Evolutionary conservation across 2,113 vertebrate species (phyloP).

Genomic region (Camarhynchus parvulus): DNA sequence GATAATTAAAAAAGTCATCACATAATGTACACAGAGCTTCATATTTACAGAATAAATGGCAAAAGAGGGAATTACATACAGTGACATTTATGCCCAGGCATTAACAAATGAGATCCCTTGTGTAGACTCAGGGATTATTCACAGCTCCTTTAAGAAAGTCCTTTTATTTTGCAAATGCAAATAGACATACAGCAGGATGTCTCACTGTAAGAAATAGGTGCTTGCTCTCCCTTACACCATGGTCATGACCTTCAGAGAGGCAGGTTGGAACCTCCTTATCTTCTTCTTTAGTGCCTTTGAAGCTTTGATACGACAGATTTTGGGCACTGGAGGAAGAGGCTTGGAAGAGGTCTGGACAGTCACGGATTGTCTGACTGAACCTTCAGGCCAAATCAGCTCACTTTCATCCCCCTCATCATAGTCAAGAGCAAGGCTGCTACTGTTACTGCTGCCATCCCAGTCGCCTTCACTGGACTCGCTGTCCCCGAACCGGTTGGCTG

Average conservation of each 20-base stretch:
- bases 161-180: neutral
- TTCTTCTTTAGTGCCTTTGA: conserved; percentile 94
- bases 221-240: conserved; percentile 79
- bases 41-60: conserved; percentile 44
- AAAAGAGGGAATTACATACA: conserved; percentile 11
- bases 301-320: conserved; percentile 91
- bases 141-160: neutral
- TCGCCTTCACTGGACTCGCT: conserved; percentile 86
- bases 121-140: neutral
- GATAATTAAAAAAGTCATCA: neutral
- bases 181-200: neutral
- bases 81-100: neutral
- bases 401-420: conserved; percentile 69
- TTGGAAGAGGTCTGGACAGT: conserved; percentile 64
- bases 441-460: conserved; percentile 68
- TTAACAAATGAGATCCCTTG: neutral
- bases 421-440: conserved; percentile 75
- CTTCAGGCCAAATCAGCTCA: conserved; percentile 80
- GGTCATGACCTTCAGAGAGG: conserved; percentile 93
- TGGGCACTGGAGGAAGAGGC: conserved; percentile 76
- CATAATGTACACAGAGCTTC: conserved; percentile 14
- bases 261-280: conserved; percentile 91
- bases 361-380: neutral
- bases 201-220: neutral
- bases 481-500: conserved; percentile 87